Base-by-base conservation (phyloP, 2,888 invertebrate species). In the Teleogryllus oceanicus region DNA sequence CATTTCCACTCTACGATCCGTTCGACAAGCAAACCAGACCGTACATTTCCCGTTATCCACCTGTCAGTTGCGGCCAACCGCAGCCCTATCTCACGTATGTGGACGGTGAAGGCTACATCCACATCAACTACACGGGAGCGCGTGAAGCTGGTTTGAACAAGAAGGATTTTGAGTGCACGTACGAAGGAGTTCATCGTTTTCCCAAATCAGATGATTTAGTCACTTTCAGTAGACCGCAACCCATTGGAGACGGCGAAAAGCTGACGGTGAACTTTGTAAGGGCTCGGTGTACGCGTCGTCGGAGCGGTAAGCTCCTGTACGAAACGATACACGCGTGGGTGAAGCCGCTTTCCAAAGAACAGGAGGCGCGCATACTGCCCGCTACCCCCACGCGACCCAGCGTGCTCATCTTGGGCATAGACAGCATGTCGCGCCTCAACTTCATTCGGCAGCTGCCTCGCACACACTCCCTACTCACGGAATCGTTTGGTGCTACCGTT, bases 401-500 rank as follows among this genome's bases (percentile, higher is more conserved):
- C 62, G 62, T 62, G 13, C n/a, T 62, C 4, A 4, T 62, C 1
- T 8, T 62, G 62, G 62, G 62, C 0, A 3, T 62, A 5, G 62
- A 62, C 62, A 62, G 62, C 10, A n/a, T 62, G 62, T 62, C 62
- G n/a, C 62, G 62, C 1, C 62, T 62, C 16, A 62, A 62, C 62
- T 62, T 62, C 62, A 62, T 62, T 12, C 2, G 62, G n/a, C 62
- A 62, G 62, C 62, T 62, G 10, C 62, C 62, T n/a, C 84, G 83
- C 50, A 86, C 87, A 0, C 84, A 86, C 77, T 78, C 82, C 13
- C 85, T 84, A 78, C 83, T 87, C 12, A 83, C 83, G 8, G 81
- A 85, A 11, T 82, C 83, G n/a, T 82, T 87, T 24, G 83, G 83
- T 0, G 87, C 85, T 2, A 83, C 85, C 21, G 86, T 86, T 75